Percentiles rank a stretch among this genome's conserved stretches.
Conservation (phyloP, 2,113 vertebrate genomes). For the Eudyptes chrysolophus region DNA sequence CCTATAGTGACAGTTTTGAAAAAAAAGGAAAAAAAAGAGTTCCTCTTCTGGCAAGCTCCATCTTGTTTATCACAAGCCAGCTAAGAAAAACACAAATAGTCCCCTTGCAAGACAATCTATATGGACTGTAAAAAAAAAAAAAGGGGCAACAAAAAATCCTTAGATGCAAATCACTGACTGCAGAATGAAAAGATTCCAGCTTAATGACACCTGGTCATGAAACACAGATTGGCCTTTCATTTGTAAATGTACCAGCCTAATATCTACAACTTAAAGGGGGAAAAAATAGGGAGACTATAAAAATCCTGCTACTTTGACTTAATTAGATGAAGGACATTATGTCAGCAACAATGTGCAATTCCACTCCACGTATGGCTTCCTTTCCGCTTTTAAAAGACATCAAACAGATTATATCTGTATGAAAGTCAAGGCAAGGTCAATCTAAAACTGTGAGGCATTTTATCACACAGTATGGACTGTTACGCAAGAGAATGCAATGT, state of each 20-base stretch:
- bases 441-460: background rate
- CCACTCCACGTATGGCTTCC: background rate
- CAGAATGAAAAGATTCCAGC: background rate
- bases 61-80: slow-evolving; percentile 7
- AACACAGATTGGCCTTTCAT: background rate
- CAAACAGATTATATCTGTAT: slow-evolving; percentile 16
- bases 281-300: background rate
- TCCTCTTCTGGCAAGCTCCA: background rate
- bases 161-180: background rate
- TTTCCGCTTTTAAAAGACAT: slow-evolving; percentile 3
- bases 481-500: background rate
- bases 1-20: background rate
- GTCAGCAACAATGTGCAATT: background rate
- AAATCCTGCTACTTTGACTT: slow-evolving; percentile 8
- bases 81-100: background rate
- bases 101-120: background rate
- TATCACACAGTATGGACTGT: background rate
- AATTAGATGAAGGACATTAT: slow-evolving; percentile 18
- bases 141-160: background rate
- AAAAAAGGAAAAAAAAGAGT: background rate
- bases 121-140: background rate
- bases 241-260: background rate
- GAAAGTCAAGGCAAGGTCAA: slow-evolving; percentile 52
- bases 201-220: background rate
- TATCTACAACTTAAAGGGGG: background rate